phyloP scores from a whole-genome alignment of 1,140 invertebrate species.

The Meloidogyne exigua region DNA sequence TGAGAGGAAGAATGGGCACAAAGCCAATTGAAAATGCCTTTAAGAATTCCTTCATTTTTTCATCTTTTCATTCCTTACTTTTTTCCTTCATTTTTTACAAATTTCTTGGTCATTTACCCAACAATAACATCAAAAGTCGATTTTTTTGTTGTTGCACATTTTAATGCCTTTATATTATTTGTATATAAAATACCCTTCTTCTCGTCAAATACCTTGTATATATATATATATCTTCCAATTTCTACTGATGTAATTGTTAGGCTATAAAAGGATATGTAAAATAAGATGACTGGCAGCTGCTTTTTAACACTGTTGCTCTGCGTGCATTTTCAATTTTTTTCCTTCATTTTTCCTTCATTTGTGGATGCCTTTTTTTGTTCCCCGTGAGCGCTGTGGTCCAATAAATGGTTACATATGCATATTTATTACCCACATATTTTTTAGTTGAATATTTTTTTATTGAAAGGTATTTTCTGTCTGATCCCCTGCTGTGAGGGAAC shows the following conservation, averaged over 20 bases:
- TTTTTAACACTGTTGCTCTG: not conserved
- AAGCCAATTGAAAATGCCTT: not conserved
- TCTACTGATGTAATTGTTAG: slow-evolving; percentile 4
- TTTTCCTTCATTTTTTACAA: not conserved
- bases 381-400: not conserved
- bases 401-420: not conserved
- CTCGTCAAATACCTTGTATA: slow-evolving; percentile 1
- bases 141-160: slow-evolving; percentile 3
- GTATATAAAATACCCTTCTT: not conserved
- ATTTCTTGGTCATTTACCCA: slow-evolving; percentile 1
- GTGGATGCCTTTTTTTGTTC: not conserved
- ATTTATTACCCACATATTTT: not conserved
- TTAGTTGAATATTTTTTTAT: not conserved
- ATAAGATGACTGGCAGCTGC: not conserved
- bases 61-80: not conserved
- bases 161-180: no score
- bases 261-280: not conserved
- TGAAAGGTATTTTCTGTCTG: not conserved
- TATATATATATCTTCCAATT: no score
- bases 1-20: not conserved
- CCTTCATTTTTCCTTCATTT: not conserved
- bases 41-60: not conserved
- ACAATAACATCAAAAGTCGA: slow-evolving; percentile 4
- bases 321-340: slow-evolving; percentile 1
- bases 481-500: not conserved